phyloP scores from a whole-genome alignment of 2,113 vertebrate genomes.

The Balaeniceps rex region DNA sequence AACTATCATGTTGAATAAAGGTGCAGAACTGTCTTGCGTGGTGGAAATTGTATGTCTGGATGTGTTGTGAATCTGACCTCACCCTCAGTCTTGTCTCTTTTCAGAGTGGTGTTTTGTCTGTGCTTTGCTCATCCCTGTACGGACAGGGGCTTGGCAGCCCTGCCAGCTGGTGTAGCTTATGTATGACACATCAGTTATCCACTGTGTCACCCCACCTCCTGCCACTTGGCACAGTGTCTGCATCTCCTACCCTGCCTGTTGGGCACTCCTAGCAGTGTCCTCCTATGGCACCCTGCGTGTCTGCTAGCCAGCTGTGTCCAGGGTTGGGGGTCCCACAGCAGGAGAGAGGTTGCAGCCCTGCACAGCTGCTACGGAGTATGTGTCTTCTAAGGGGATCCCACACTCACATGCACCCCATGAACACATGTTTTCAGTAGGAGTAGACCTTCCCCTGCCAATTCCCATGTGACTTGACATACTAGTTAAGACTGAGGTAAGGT shows the following conservation, averaged over 20 bases:
- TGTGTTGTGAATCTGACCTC: neutral
- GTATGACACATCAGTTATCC: neutral
- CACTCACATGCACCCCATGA: too few species aligned
- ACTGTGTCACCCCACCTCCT: neutral
- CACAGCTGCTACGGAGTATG: neutral
- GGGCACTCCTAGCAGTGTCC: neutral
- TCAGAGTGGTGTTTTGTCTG: neutral
- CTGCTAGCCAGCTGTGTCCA: neutral
- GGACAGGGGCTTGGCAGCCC: neutral
- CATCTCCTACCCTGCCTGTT: neutral
- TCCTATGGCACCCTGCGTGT: fast-evolving
- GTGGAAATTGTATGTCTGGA: neutral
- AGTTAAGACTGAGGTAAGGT: neutral
- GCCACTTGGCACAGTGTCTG: neutral
- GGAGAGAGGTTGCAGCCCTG: neutral
- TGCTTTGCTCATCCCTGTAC: neutral
- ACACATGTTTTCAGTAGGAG: neutral
- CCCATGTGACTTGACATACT: neutral
- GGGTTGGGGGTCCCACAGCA: neutral
- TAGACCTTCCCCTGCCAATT: neutral
- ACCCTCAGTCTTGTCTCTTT: neutral
- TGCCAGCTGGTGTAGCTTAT: neutral
- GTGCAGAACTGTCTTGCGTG: neutral
- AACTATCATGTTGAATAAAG: neutral
- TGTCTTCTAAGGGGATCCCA: neutral